A percentile compares a stretch with the other conserved stretches of the same genome.
These are phyloP conservation scores for Digitonthophagus gazella DNA, from an alignment of 2,888 invertebrate genomes.

Conservation along the genomic window DNA sequence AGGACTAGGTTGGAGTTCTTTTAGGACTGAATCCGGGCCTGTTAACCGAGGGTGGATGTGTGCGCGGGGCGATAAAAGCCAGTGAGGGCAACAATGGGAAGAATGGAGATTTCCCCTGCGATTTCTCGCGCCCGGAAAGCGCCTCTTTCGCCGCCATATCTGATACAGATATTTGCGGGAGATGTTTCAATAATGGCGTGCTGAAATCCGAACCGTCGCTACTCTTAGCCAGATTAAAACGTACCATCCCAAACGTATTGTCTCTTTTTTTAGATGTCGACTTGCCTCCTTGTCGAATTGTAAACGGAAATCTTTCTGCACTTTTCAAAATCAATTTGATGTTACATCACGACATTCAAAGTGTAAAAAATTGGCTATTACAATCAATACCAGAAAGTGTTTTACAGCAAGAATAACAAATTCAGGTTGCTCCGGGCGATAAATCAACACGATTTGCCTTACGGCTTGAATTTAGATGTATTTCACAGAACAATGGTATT, in stretches of 20 bases:
- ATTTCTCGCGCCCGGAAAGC: conserved; percentile 32
- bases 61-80: conserved; percentile 27
- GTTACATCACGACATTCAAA: too few relatives aligned
- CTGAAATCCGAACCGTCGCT: conserved; percentile 29
- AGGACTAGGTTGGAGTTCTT: neutral
- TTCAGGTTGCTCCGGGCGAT: neutral
- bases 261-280: neutral
- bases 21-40: neutral
- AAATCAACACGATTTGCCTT: neutral
- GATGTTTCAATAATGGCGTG: conserved; percentile 34
- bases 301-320: neutral
- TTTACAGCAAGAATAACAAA: neutral
- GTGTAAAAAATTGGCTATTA: neutral
- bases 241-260: conserved; percentile 5
- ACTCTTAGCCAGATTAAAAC: conserved; percentile 32
- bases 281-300: neutral
- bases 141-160: conserved; percentile 28
- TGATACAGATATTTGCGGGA: conserved; percentile 30
- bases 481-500: neutral
- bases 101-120: conserved; percentile 36
- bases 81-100: conserved; percentile 32
- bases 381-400: neutral
- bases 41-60: neutral
- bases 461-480: neutral
- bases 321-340: neutral